Evolutionary conservation across 2,113 vertebrate species (phyloP).

Genomic region (Periophthalmodon schlosseri): DNA sequence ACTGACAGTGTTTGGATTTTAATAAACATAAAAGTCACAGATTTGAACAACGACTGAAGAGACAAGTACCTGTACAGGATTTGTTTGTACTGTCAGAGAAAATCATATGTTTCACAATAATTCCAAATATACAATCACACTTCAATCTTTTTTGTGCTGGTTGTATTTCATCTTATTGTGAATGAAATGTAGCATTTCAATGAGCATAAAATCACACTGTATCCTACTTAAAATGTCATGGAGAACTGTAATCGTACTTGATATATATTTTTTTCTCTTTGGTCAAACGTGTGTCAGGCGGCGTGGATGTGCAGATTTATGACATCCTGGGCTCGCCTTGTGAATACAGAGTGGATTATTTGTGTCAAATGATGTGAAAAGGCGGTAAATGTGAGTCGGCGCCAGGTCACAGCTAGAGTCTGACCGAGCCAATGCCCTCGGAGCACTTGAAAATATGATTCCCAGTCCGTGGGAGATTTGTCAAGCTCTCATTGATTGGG

Average conservation of each 20-base stretch:
- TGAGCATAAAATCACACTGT: neutral
- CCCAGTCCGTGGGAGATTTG: slow-evolving; percentile 57
- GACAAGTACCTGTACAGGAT: neutral
- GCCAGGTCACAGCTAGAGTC: slow-evolving; percentile 41
- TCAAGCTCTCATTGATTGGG: slow-evolving; percentile 67
- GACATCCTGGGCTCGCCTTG: slow-evolving; percentile 15
- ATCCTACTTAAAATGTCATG: neutral
- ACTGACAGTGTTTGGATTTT: neutral
- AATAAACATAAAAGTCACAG: neutral
- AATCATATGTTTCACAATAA: neutral
- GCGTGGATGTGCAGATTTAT: slow-evolving; percentile 11
- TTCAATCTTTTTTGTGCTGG: neutral
- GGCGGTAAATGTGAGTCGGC: slow-evolving; percentile 32
- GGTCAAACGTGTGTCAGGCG: slow-evolving; percentile 5
- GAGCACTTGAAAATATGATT: slow-evolving; percentile 61
- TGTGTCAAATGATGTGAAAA: slow-evolving; percentile 29
- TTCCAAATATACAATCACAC: neutral
- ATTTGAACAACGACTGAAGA: neutral
- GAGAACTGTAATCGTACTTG: slow-evolving; percentile 5
- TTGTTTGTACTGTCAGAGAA: neutral
- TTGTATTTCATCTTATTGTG: neutral
- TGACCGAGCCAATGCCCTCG: slow-evolving; percentile 56
- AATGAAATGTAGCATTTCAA: neutral
- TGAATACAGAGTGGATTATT: slow-evolving; percentile 47
- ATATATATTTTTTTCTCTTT: neutral